Base-by-base conservation (phyloP, 1,140 invertebrate species). In the Scaptomyza hsui region DNA sequence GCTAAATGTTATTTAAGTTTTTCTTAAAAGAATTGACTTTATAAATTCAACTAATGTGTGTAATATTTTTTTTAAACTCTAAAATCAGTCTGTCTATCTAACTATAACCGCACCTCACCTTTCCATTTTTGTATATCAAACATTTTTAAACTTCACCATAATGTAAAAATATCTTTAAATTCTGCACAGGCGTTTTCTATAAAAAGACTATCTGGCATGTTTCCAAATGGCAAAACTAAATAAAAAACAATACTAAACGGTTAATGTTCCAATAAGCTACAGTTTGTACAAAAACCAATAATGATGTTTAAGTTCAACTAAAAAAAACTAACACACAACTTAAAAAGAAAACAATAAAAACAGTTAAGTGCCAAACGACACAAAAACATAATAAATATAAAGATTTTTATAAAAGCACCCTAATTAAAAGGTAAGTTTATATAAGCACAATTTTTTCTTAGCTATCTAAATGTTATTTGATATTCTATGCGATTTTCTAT, bases 251-350 rank as follows among this genome's bases (percentile, higher is more conserved):
- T 52, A 67, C 63, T 68, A 68, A 68, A 72, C 70, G 70, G 70
- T 72, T 42, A 72, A 72, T 61, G 70, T 72, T 72, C 70, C 70
- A 55, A 72, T 16, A 72, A 65, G 7, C 55, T 59, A 41, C 13
- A 70, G 56, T 71, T 57, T 65, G 53, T 68, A 60, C 56, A 72
- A 61, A 39, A 32, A 16, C 29, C 13, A 67, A 55, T 51, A 71
- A 42, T 37, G 9, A 48, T 48, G 32, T 18, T 29, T 29, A 26
- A 70, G 37, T 16, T 44, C 29, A 72, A 67, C 32, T 35, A 45
- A 48, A 48, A 44, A 35, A 9, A 39, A 35, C 15, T 61, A 48
- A 24, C 6, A 35, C 18, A 24, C 21, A 24, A 24, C 4, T 4
- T 49, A 49, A 47, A 16, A 18, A 29, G 1, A 35, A 9, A 15